Evolutionary conservation across 2,888 invertebrate genomes (phyloP), one percentile per base, ranked within the genome.

Genomic region (Prostheceraeus crozeri): DNA sequence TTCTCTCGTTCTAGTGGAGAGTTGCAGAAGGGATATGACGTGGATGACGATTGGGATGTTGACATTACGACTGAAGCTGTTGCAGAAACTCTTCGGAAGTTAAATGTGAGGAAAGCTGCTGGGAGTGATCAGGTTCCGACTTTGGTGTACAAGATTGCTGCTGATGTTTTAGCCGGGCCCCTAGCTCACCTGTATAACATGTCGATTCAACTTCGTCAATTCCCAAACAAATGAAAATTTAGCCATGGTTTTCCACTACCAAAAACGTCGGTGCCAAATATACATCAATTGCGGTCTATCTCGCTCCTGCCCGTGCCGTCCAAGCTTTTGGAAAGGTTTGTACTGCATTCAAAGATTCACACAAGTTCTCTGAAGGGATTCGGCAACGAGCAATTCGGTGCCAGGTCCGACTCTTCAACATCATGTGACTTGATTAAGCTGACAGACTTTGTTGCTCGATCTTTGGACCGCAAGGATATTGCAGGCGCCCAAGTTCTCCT

Each of bases 361-460:
- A 4, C 6, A 48, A 6, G 25, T 6, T 48, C 28, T 48, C 3
- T 48, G 11, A 16, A 14, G 10, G 25, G 27, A 4, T 48, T 6
- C 28, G 27, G 48, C 8, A 28, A 25, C 23, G 25, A 25, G 25
- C 19, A 48, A 19, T 48, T 48, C 14, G 25, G 48, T 48, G 48
- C 27, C 25, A 48, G 25, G 11, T 14, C 48, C 25, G 14, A 21
- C 48, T 48, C 48, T 28, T 48, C 48, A n/a, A 48, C 48, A 48
- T 10, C 48, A 48, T 28, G 8, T 23, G 48, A 25, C 4, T 30
- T 19, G 27, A 8, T 48, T 4, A 48, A 48, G 27, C 48, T 48
- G 10, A 30, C 28, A 28, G 27, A 48, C 48, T 30, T 4, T 30
- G 14, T 6, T 30, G 27, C 25, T 48, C 10, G 25, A 6, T 30